Conservation (phyloP, 2,113 vertebrate species). For the Odontesthes bonariensis region DNA sequence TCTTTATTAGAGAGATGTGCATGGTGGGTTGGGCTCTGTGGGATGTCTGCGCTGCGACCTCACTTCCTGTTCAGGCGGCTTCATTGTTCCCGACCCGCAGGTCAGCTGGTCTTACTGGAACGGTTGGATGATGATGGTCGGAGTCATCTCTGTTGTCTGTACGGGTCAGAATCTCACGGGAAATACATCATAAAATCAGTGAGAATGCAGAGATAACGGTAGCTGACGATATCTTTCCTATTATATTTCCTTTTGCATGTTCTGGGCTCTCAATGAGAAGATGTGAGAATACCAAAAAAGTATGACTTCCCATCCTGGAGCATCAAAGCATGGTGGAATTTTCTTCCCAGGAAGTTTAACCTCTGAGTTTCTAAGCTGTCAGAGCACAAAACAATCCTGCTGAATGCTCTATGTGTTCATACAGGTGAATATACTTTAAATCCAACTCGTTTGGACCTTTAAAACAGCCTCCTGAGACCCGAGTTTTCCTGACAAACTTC, state of each 20-base stretch:
- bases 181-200: too few species aligned
- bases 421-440: too few species aligned
- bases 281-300: too few species aligned
- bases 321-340: neutral
- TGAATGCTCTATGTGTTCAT: too few species aligned
- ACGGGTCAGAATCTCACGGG: neutral
- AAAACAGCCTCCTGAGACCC: too few species aligned
- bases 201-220: too few species aligned
- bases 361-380: neutral
- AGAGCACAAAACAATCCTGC: neutral
- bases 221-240: too few species aligned
- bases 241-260: too few species aligned
- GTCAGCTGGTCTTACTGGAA: constrained; percentile 15
- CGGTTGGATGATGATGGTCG: neutral
- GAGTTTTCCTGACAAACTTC: too few species aligned
- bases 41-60: constrained; percentile 11
- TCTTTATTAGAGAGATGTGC: constrained; percentile 6
- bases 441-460: too few species aligned
- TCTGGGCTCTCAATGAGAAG: too few species aligned
- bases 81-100: constrained; percentile 24
- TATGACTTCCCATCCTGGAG: constrained; percentile 14
- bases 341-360: neutral
- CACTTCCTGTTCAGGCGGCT: constrained; percentile 30
- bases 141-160: neutral
- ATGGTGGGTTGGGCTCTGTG: constrained; percentile 13